These are phyloP conservation scores for Phytoseiulus persimilis DNA, from an alignment of 2,888 invertebrate genomes.

Conservation along the genomic window DNA sequence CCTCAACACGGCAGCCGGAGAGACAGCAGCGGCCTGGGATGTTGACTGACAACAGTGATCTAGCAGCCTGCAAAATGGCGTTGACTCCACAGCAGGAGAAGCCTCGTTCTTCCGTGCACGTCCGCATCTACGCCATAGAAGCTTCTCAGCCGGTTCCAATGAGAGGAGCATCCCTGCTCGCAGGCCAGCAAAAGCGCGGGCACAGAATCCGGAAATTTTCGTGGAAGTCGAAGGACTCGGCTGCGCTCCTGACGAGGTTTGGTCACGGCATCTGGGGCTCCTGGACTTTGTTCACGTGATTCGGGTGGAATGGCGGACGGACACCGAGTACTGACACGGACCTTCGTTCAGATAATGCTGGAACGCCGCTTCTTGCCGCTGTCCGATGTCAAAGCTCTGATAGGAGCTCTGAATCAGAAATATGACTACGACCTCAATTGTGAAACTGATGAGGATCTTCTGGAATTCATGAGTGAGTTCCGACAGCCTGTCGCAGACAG, in stretches of 20 bases:
- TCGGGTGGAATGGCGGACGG: neutral
- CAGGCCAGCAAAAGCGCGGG: no score
- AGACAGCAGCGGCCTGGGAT: neutral
- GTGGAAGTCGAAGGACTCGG: no score
- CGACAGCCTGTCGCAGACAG: neutral
- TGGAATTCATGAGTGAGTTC: slow-evolving; percentile 13
- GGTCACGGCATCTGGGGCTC: no score
- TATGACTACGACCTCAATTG: slow-evolving; percentile 13
- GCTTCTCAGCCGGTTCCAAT: neutral
- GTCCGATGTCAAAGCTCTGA: neutral
- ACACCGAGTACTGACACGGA: neutral
- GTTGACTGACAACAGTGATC: neutral
- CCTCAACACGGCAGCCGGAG: neutral
- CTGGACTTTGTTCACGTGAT: no score
- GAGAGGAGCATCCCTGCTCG: neutral
- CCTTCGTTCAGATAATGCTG: neutral
- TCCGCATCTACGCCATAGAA: neutral
- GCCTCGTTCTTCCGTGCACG: neutral
- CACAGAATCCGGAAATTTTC: no score
- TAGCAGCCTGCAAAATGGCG: slow-evolving; percentile 5
- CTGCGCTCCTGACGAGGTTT: no score
- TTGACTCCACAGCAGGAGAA: neutral
- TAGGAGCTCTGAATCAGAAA: neutral
- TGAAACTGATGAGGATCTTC: neutral
- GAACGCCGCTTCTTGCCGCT: neutral